Evolutionary conservation across 2,113 vertebrate species (phyloP).

Genomic region (Dicrurus megarhynchus): DNA sequence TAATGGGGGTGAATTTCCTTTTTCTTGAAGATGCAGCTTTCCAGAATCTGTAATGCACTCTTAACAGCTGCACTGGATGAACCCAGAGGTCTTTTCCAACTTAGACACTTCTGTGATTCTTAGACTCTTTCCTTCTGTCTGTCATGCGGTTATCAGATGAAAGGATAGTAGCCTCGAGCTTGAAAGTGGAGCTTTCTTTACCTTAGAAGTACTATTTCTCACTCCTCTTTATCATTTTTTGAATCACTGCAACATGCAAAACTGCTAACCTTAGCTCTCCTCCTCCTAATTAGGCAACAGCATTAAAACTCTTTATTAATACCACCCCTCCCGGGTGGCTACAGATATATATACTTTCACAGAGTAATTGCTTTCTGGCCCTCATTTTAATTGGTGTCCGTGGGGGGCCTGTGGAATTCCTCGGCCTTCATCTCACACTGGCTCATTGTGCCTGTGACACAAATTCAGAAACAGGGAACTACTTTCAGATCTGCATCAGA

Average conservation of each 20-base stretch:
- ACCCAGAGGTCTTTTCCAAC: not conserved
- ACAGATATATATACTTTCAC: conserved; percentile 28
- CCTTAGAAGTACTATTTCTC: not conserved
- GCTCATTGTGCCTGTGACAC: not conserved
- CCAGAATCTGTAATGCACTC: not conserved
- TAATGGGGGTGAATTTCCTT: not conserved
- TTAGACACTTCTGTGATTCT: not conserved
- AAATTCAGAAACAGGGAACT: not conserved
- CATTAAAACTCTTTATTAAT: conserved; percentile 55
- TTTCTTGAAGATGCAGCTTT: not conserved
- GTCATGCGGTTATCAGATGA: not conserved
- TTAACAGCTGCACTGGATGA: rapidly evolving
- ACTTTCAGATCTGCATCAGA: not conserved
- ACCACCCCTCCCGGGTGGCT: not conserved
- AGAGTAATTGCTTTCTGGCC: conserved; percentile 43
- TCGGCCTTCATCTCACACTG: not conserved
- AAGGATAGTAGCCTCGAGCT: rapidly evolving
- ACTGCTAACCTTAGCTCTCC: conserved; percentile 12
- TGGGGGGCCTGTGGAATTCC: conserved; percentile 23
- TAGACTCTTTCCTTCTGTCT: not conserved
- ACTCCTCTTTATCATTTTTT: not conserved
- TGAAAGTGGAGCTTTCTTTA: not conserved
- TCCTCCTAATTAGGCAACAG: conserved; percentile 67
- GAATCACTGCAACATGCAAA: not conserved
- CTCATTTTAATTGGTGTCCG: conserved; percentile 65